phyloP scores from a whole-genome alignment of 2,113 vertebrate species.

The Aldabrachelys gigantea region DNA sequence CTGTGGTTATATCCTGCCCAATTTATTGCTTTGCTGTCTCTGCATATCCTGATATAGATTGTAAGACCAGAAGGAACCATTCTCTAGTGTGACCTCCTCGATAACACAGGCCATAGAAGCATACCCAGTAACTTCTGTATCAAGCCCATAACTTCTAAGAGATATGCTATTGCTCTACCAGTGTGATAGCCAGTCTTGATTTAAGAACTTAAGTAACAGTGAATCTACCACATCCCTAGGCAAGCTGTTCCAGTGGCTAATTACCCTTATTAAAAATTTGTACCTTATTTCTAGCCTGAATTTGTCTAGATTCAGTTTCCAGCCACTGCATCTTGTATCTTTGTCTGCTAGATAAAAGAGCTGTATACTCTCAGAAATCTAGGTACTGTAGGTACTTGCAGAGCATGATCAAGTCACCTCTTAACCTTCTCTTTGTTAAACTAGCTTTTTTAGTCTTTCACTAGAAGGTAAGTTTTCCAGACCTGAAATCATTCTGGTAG shows the following conservation, averaged over 20 bases:
- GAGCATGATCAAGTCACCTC: neutral
- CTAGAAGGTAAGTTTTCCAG: neutral
- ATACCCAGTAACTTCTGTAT: rapidly evolving
- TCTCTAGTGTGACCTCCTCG: rapidly evolving
- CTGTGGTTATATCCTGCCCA: rapidly evolving
- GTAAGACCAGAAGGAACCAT: rapidly evolving
- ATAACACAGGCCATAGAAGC: rapidly evolving
- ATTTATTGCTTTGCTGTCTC: neutral
- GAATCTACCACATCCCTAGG: rapidly evolving
- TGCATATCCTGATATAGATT: rapidly evolving
- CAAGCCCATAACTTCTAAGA: neutral
- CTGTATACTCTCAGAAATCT: neutral
- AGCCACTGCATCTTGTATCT: neutral
- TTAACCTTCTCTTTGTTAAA: neutral
- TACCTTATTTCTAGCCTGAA: neutral
- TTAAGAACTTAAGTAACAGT: neutral
- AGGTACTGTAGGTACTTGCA: neutral
- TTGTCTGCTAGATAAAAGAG: neutral
- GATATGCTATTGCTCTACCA: neutral
- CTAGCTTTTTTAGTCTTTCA: neutral
- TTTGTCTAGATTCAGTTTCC: neutral
- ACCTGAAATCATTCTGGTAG: neutral
- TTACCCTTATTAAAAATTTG: rapidly evolving
- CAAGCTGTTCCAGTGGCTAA: rapidly evolving
- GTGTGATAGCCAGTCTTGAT: neutral